Percentiles rank a stretch among this genome's conserved stretches.
phyloP scores from a whole-genome alignment of 2,113 vertebrate genomes.

The Antigone vipio region DNA sequence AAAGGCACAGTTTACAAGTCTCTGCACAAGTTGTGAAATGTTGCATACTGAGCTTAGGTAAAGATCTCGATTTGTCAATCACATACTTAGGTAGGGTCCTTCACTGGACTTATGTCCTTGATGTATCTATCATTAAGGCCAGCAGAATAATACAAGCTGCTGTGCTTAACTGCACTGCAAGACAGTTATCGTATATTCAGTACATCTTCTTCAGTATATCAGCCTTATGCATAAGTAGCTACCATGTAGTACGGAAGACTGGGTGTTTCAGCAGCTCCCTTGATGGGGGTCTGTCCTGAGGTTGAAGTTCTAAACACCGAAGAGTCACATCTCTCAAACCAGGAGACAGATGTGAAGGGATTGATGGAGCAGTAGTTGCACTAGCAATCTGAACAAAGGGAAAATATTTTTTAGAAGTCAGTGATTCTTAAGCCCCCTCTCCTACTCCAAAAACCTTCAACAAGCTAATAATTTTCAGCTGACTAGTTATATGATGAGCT shows the following conservation, averaged over 20 bases:
- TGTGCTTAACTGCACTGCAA: constrained; percentile 41
- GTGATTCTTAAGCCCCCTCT: not conserved
- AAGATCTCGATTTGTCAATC: constrained; percentile 76
- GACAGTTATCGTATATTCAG: constrained; percentile 51
- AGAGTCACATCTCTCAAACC: constrained; percentile 83
- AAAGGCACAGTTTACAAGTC: constrained; percentile 78
- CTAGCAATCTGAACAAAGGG: constrained; percentile 80
- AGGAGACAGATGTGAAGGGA: constrained; percentile 81
- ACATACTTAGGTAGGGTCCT: constrained; percentile 67
- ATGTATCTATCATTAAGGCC: constrained; percentile 39
- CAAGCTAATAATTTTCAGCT: not conserved
- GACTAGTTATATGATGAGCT: not conserved
- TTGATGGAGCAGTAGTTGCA: constrained; percentile 81
- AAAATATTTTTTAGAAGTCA: not conserved
- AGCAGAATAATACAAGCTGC: constrained; percentile 29
- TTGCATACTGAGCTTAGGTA: constrained; percentile 77
- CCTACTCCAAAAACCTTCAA: not conserved
- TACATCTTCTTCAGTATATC: constrained; percentile 48
- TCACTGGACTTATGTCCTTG: constrained; percentile 20
- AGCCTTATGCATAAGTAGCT: constrained; percentile 28
- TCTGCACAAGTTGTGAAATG: constrained; percentile 68
- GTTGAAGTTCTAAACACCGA: constrained; percentile 85
- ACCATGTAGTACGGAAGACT: constrained; percentile 82
- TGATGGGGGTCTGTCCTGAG: constrained; percentile 81
- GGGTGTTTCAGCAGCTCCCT: constrained; percentile 86